Conservation (phyloP, 2,888 invertebrate species). For the Campopleginae sp. region DNA sequence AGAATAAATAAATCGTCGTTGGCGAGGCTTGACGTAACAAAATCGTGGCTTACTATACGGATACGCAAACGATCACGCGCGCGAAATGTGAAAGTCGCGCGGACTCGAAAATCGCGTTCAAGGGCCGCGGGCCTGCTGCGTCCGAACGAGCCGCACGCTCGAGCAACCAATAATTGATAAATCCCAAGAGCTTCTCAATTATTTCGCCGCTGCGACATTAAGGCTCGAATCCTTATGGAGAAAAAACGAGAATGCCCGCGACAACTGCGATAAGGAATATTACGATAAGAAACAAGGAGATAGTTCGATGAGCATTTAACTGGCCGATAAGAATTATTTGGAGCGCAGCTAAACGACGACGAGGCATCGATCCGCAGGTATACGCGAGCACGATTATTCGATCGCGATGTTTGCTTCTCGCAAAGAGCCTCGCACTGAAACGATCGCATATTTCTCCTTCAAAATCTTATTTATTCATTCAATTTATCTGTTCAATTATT, state of each 20-base stretch:
- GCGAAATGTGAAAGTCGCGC: constrained; percentile 63
- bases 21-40: constrained; percentile 15
- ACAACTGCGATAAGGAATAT: not conserved
- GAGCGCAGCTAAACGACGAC: constrained; percentile 23
- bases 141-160: not conserved
- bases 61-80: constrained; percentile 28
- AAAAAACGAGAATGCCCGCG: not conserved
- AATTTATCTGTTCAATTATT: too few relatives aligned
- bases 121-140: constrained; percentile 24
- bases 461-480: too few relatives aligned
- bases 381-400: not conserved
- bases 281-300: constrained; percentile 9
- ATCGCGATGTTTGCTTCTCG: constrained; percentile 5
- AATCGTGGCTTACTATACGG: not conserved
- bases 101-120: constrained; percentile 43
- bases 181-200: too few relatives aligned
- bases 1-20: constrained; percentile 10
- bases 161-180: not conserved
- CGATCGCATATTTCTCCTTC: too few relatives aligned
- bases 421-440: too few relatives aligned
- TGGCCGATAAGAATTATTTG: constrained; percentile 50
- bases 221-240: not conserved
- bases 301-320: constrained; percentile 20
- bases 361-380: constrained; percentile 10
- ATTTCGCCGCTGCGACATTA: not conserved